These are phyloP conservation scores for Hippolais icterina DNA, from an alignment of 2,113 vertebrate genomes.

Conservation along the genomic window DNA sequence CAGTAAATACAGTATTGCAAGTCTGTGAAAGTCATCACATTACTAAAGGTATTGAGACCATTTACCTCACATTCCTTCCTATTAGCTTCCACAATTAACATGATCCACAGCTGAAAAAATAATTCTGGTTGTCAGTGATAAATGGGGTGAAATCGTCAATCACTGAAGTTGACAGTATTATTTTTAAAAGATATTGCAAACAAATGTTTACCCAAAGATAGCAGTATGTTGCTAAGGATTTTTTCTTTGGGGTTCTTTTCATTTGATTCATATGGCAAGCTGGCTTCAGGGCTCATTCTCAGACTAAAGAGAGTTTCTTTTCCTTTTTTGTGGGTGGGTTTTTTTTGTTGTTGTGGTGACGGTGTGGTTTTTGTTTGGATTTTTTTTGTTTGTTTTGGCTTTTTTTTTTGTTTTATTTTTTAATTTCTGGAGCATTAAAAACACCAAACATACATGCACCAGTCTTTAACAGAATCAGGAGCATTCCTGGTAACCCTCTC, in stretches of 20 bases:
- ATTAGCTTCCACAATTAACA: slow-evolving; percentile 74
- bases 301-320: background rate
- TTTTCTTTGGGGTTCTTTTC: background rate
- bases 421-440: background rate
- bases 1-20: slow-evolving; percentile 74
- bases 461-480: background rate
- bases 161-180: slow-evolving; percentile 48
- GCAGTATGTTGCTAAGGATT: background rate
- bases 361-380: background rate
- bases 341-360: background rate
- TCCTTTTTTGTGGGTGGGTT: too few relatives aligned
- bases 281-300: background rate
- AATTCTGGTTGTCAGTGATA: slow-evolving; percentile 70
- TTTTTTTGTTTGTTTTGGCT: too few relatives aligned
- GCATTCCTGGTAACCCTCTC: background rate
- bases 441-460: background rate
- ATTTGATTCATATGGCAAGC: background rate
- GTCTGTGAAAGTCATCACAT: slow-evolving; percentile 78
- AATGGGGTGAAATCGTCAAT: slow-evolving; percentile 66
- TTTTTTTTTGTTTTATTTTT: background rate
- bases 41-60: slow-evolving; percentile 51
- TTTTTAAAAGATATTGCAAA: slow-evolving; percentile 73
- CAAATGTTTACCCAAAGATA: slow-evolving; percentile 65
- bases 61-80: slow-evolving; percentile 76
- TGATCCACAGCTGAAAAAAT: slow-evolving; percentile 82